phyloP scores from a whole-genome alignment of 2,888 invertebrate genomes.

The Dimorphilus gyrociliatus region DNA sequence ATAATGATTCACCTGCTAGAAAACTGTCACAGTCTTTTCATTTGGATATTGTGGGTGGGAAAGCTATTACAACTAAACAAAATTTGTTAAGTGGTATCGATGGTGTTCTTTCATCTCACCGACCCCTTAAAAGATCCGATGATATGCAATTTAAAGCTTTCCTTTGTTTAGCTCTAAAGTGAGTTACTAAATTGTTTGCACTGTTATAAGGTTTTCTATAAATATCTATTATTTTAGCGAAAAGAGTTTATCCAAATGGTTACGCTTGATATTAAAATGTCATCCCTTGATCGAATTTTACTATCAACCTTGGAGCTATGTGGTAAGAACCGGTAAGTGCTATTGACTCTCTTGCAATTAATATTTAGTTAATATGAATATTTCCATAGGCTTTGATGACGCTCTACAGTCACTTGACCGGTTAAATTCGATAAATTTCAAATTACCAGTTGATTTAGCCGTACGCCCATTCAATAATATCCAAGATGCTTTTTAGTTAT shows the following conservation, averaged over 20 bases:
- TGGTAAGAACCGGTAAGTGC: slow-evolving; percentile 75
- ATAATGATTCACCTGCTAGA: slow-evolving; percentile 84
- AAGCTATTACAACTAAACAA: slow-evolving; percentile 65
- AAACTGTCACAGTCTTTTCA: slow-evolving; percentile 87
- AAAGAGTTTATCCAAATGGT: slow-evolving; percentile 79
- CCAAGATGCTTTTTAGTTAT: slow-evolving; percentile 84
- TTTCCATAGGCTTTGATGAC: slow-evolving; percentile 96
- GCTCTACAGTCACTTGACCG: slow-evolving; percentile 73
- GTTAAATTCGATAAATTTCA: slow-evolving; percentile 66
- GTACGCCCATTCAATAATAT: slow-evolving; percentile 92
- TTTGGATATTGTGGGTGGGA: slow-evolving; percentile 73
- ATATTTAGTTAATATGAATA: too few relatives aligned
- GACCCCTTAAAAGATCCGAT: slow-evolving; percentile 74
- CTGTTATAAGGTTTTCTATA: too few relatives aligned
- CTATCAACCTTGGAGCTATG: slow-evolving; percentile 66
- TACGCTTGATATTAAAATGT: slow-evolving; percentile 77
- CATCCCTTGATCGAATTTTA: slow-evolving; percentile 40
- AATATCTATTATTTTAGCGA: too few relatives aligned
- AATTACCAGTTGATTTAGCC: slow-evolving; percentile 86
- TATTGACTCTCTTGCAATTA: too few relatives aligned
- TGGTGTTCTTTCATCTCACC: slow-evolving; percentile 74
- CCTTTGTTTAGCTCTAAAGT: slow-evolving; percentile 88
- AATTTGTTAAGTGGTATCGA: slow-evolving; percentile 77
- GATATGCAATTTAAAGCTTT: slow-evolving; percentile 98
- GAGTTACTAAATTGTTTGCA: too few relatives aligned